A percentile compares a stretch with the other conserved stretches of the same genome.
Conservation (phyloP, 1,140 invertebrate genomes). For the Zaprionus africanus region DNA sequence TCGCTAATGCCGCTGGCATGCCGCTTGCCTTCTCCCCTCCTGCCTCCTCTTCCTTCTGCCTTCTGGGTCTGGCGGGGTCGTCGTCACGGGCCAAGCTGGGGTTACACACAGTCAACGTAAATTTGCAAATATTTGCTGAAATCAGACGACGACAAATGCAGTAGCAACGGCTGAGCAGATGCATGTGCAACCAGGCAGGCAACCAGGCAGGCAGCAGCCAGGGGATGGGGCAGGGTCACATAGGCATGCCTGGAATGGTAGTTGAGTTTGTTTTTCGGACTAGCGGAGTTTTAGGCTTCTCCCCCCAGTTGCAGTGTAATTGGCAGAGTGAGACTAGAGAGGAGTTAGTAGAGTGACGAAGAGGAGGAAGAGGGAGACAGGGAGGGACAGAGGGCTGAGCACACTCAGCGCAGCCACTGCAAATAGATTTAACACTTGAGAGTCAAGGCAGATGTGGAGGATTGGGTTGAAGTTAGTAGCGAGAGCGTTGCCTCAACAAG, state of each 20-base stretch:
- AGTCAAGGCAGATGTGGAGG: conserved; percentile 1
- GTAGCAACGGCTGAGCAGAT: conserved; percentile 43
- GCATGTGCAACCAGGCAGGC: conserved; percentile 28
- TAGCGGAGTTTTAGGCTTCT: conserved; percentile 40
- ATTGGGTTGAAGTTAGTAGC: not conserved
- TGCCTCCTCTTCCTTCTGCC: not conserved
- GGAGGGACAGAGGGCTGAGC: not conserved
- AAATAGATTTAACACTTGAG: conserved; percentile 56
- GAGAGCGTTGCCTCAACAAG: not conserved
- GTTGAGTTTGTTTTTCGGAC: conserved; percentile 58
- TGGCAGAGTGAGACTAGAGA: not conserved
- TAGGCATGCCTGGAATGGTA: conserved; percentile 58
- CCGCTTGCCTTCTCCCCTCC: not conserved
- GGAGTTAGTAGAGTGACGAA: not conserved
- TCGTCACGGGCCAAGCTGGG: conserved; percentile 60
- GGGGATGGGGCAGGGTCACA: not conserved
- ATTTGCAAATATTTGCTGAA: conserved; percentile 81
- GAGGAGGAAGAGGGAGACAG: too few species aligned
- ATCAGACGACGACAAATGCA: conserved; percentile 69
- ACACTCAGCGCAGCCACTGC: conserved; percentile 24
- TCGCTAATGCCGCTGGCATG: conserved; percentile 72
- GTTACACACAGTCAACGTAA: conserved; percentile 73
- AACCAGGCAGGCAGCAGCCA: not conserved
- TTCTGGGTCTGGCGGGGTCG: conserved; percentile 42
- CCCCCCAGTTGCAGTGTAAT: not conserved